A percentile compares a stretch with the other conserved stretches of the same genome.
These are phyloP conservation scores for Oncorhynchus tshawytscha DNA, from an alignment of 2,113 vertebrate genomes.

Conservation along the genomic window DNA sequence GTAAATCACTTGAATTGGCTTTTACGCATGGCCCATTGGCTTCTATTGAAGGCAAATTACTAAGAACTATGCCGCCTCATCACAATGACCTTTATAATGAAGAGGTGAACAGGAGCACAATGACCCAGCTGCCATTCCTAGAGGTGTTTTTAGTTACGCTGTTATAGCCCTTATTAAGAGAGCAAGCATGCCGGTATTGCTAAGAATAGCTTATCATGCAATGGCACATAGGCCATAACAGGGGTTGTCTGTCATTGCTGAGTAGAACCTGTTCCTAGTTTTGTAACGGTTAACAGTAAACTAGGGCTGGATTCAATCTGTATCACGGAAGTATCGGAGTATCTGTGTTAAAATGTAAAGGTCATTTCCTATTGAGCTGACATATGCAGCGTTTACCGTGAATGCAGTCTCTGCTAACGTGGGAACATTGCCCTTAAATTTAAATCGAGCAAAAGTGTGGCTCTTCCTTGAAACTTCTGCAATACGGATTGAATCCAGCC, in stretches of 20 bases:
- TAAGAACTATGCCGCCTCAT: constrained; percentile 1
- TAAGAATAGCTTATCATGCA: not conserved
- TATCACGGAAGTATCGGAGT: too few relatives aligned
- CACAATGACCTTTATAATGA: constrained; percentile 13
- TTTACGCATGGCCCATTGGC: not conserved
- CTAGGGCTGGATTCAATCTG: not conserved
- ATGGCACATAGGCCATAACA: not conserved
- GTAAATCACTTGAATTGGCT: constrained; percentile 51
- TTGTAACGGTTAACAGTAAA: not conserved
- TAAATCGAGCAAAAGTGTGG: too few relatives aligned
- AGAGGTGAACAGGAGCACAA: not conserved
- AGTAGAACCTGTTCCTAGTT: not conserved
- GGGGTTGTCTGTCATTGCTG: not conserved
- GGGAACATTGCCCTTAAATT: too few relatives aligned
- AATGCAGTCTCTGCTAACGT: too few relatives aligned
- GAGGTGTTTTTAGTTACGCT: constrained; percentile 2
- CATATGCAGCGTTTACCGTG: too few relatives aligned
- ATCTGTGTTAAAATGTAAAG: too few relatives aligned
- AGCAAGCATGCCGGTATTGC: not conserved
- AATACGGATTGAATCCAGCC: too few relatives aligned
- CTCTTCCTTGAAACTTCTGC: too few relatives aligned
- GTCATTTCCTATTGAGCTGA: too few relatives aligned
- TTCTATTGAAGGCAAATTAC: constrained; percentile 11
- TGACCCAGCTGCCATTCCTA: constrained; percentile 18
- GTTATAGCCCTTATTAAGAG: not conserved